These are phyloP conservation scores for Pseudoatta argentina DNA, from an alignment of 1,140 invertebrate genomes.

Conservation along the genomic window DNA sequence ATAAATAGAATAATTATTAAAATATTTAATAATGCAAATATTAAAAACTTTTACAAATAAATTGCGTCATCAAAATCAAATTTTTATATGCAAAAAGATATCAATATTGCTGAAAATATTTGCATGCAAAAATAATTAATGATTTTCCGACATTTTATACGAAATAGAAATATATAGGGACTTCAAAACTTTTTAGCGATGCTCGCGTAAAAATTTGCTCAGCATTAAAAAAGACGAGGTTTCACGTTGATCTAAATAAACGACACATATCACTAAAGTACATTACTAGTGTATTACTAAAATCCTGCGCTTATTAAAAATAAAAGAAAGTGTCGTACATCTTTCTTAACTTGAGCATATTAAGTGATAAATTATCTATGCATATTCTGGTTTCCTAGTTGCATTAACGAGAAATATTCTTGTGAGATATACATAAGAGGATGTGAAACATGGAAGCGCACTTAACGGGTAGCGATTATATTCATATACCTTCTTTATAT, in stretches of 20 bases:
- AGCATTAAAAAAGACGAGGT: slow-evolving; percentile 14
- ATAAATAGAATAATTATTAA: neutral
- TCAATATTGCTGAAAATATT: neutral
- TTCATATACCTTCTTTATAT: slow-evolving; percentile 49
- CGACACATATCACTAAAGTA: slow-evolving; percentile 4
- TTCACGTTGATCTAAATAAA: slow-evolving; percentile 39
- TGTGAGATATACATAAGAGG: slow-evolving; percentile 62
- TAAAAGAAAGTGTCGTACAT: slow-evolving; percentile 36
- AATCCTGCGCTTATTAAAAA: slow-evolving; percentile 28
- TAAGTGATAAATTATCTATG: slow-evolving; percentile 67
- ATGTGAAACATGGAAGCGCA: slow-evolving; percentile 70
- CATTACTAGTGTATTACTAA: slow-evolving; percentile 44
- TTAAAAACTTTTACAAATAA: neutral
- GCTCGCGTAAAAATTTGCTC: slow-evolving; percentile 32
- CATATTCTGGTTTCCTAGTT: slow-evolving; percentile 44
- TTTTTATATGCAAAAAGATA: neutral
- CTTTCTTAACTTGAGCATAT: slow-evolving; percentile 57
- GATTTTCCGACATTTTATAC: neutral
- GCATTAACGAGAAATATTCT: slow-evolving; percentile 59
- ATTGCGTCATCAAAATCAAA: neutral
- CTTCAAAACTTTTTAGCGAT: neutral
- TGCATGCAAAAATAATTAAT: neutral
- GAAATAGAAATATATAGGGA: neutral
- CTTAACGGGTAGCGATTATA: slow-evolving; percentile 67
- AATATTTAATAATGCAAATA: slow-evolving; percentile 9